phyloP scores from a whole-genome alignment of 2,888 invertebrate genomes.

The Isoperla grammatica region DNA sequence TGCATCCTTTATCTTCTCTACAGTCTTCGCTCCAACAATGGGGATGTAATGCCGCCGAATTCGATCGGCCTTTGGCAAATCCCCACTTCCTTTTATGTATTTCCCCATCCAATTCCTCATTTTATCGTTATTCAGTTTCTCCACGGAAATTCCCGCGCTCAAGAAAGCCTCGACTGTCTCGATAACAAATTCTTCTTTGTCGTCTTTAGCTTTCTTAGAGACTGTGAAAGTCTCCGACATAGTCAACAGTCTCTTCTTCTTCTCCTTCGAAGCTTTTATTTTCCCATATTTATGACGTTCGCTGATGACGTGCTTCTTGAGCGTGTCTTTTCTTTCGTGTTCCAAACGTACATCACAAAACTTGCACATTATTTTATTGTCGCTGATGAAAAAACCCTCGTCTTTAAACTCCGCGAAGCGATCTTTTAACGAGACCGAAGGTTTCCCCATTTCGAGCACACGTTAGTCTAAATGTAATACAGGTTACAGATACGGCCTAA shows the following conservation, averaged over 20 bases:
- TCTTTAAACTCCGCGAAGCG: too few species aligned
- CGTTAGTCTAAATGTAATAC: too few species aligned
- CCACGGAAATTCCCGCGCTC: slow-evolving; percentile 3
- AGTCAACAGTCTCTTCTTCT: slow-evolving; percentile 1
- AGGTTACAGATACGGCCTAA: too few species aligned
- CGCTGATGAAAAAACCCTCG: background rate
- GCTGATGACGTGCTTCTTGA: background rate
- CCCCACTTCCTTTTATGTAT: slow-evolving; percentile 14
- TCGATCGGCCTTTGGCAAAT: slow-evolving; percentile 15
- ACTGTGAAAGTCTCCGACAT: slow-evolving; percentile 7
- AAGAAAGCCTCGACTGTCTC: slow-evolving; percentile 10
- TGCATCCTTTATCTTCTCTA: slow-evolving; percentile 5
- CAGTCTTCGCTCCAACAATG: background rate
- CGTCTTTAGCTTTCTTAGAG: slow-evolving; percentile 10
- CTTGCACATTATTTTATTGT: slow-evolving; percentile 11
- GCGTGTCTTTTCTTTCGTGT: slow-evolving; percentile 8
- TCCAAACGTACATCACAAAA: slow-evolving; percentile 7
- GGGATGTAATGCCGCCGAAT: slow-evolving; percentile 19
- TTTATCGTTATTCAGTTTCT: slow-evolving; percentile 1
- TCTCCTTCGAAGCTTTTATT: background rate
- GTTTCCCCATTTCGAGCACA: too few species aligned
- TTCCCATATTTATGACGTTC: background rate
- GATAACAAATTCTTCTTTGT: slow-evolving; percentile 18
- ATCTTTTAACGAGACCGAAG: too few species aligned
- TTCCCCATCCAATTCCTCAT: background rate